Conservation (phyloP, 2,797 vertebrate genomes). For the Antrozous pallidus region DNA sequence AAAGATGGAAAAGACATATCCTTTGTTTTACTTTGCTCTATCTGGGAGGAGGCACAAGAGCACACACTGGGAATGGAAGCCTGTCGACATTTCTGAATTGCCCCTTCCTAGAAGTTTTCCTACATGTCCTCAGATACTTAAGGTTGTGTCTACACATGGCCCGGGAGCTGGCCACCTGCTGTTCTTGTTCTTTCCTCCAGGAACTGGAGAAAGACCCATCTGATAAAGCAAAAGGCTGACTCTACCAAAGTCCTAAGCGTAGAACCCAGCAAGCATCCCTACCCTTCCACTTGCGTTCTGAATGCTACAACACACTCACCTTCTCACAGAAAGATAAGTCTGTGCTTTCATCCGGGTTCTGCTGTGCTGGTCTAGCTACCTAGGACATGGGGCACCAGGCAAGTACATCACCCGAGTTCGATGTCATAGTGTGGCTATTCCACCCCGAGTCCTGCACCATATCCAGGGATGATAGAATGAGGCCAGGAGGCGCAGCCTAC, state of each 20-base stretch:
- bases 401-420: background rate
- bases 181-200: background rate
- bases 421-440: fast-evolving
- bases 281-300: background rate
- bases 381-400: background rate
- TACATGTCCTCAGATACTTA: fast-evolving
- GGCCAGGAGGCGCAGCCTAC: background rate
- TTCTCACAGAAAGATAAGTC: background rate
- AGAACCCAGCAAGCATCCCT: background rate
- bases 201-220: background rate
- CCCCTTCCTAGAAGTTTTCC: background rate
- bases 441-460: fast-evolving
- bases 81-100: fast-evolving
- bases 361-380: background rate
- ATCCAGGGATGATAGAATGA: background rate
- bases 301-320: background rate
- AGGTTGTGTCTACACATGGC: background rate
- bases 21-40: background rate
- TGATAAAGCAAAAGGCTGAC: background rate
- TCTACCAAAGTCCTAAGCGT: background rate
- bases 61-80: fast-evolving
- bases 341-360: background rate
- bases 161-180: background rate
- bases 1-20: background rate
- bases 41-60: background rate